Percentiles rank a stretch among this genome's conserved stretches.
Conservation (phyloP, 2,797 vertebrate genomes). For the Cichlasoma orientale region DNA sequence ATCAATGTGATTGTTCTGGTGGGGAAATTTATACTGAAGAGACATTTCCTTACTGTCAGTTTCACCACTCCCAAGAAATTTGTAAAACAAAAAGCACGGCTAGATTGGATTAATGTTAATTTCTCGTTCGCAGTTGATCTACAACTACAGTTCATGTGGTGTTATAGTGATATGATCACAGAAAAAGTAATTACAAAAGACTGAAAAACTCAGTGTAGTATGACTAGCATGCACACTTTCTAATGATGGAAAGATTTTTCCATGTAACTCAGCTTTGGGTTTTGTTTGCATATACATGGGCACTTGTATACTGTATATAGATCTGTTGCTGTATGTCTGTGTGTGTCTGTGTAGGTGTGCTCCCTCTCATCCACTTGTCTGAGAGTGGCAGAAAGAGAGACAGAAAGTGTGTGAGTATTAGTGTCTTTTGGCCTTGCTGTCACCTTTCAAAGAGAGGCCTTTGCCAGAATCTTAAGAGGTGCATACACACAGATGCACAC, state of each 20-base stretch:
- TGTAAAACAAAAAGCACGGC: slow-evolving; percentile 29
- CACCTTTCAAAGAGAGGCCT: slow-evolving; percentile 38
- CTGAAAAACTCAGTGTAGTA: neutral
- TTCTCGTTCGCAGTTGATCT: slow-evolving; percentile 19
- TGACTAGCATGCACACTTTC: neutral
- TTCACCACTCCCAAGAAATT: slow-evolving; percentile 38
- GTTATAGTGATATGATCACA: slow-evolving; percentile 1
- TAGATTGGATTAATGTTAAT: slow-evolving; percentile 26
- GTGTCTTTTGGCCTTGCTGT: slow-evolving; percentile 13
- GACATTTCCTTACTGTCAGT: slow-evolving; percentile 53
- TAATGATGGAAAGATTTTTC: slow-evolving; percentile 3
- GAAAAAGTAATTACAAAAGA: slow-evolving; percentile 2
- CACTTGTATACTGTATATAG: neutral
- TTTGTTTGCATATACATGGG: neutral
- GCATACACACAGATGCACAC: slow-evolving; percentile 14
- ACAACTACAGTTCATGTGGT: neutral
- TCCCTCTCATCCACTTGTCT: neutral
- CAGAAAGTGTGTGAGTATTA: neutral
- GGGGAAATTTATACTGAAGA: slow-evolving; percentile 54
- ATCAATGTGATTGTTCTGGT: slow-evolving; percentile 63
- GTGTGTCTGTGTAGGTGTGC: neutral
- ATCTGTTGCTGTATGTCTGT: neutral
- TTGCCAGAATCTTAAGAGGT: slow-evolving; percentile 15
- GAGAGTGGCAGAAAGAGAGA: neutral
- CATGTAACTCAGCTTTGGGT: neutral